phyloP scores from a whole-genome alignment of 2,888 invertebrate species.

The Campopleginae sp. region DNA sequence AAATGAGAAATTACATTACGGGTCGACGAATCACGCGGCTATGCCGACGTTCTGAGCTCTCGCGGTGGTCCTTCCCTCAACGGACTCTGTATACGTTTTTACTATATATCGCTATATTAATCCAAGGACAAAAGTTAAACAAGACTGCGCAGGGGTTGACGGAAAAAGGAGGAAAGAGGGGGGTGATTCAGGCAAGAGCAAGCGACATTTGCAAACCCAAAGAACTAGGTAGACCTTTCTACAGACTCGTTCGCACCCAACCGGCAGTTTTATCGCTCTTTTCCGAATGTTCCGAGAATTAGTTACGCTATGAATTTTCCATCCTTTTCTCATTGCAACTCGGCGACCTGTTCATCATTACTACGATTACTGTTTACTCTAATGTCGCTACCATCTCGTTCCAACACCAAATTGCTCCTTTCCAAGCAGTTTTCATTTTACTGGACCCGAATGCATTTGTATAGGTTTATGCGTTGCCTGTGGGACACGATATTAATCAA shows the following conservation, averaged over 20 bases:
- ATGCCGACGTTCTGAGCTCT: constrained; percentile 71
- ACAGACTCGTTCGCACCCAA: constrained; percentile 38
- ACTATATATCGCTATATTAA: constrained; percentile 17
- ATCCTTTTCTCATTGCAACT: constrained; percentile 44
- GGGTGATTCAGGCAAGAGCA: constrained; percentile 9
- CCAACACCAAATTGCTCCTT: constrained; percentile 20
- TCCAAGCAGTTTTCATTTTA: not conserved
- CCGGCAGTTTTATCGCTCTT: constrained; percentile 51
- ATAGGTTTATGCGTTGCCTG: not conserved
- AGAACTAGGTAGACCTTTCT: constrained; percentile 39
- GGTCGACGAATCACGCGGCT: constrained; percentile 77
- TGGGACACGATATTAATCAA: too few species aligned
- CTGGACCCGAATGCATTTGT: not conserved
- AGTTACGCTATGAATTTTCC: constrained; percentile 20
- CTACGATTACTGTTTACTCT: constrained; percentile 24
- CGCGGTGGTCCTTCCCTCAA: constrained; percentile 41
- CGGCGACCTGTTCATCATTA: constrained; percentile 55
- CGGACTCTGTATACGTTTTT: constrained; percentile 12
- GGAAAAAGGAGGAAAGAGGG: not conserved
- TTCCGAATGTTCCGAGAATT: constrained; percentile 20
- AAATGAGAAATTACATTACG: constrained; percentile 83
- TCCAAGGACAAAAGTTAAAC: constrained; percentile 35
- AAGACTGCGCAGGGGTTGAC: constrained; percentile 48
- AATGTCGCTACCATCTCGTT: not conserved
- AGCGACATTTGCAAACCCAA: constrained; percentile 59